Conservation (phyloP, 2,113 vertebrate species). For the Tauraco erythrolophus region DNA sequence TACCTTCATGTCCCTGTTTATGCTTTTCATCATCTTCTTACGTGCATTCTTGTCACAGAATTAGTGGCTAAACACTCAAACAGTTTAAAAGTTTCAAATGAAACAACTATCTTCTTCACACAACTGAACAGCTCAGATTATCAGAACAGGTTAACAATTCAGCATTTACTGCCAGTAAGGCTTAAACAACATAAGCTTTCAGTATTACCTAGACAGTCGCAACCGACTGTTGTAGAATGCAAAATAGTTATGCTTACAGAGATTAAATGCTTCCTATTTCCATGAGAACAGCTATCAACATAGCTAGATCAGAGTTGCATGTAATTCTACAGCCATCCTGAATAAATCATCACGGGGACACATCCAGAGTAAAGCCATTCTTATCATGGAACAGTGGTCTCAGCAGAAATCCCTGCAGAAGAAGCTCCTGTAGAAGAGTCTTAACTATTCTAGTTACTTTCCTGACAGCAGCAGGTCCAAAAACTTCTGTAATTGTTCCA, state of each 20-base stretch:
- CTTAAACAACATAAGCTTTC: not conserved
- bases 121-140: not conserved
- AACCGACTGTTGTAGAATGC: not conserved
- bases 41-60: not conserved
- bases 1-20: not conserved
- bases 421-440: not conserved
- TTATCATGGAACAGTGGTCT: not conserved
- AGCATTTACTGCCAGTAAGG: not conserved
- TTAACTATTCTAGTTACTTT: not conserved
- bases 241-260: not conserved
- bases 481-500: not conserved
- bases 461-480: not conserved
- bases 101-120: not conserved
- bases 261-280: not conserved
- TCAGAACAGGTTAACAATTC: not conserved
- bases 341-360: not conserved
- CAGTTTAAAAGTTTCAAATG: not conserved
- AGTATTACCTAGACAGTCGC: not conserved
- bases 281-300: not conserved
- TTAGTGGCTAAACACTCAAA: not conserved
- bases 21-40: not conserved
- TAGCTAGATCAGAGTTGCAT: not conserved
- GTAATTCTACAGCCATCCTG: not conserved
- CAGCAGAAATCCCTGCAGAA: not conserved
- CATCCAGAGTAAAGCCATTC: not conserved